phyloP scores from a whole-genome alignment of 2,797 vertebrate genomes.

The Fringilla coelebs region DNA sequence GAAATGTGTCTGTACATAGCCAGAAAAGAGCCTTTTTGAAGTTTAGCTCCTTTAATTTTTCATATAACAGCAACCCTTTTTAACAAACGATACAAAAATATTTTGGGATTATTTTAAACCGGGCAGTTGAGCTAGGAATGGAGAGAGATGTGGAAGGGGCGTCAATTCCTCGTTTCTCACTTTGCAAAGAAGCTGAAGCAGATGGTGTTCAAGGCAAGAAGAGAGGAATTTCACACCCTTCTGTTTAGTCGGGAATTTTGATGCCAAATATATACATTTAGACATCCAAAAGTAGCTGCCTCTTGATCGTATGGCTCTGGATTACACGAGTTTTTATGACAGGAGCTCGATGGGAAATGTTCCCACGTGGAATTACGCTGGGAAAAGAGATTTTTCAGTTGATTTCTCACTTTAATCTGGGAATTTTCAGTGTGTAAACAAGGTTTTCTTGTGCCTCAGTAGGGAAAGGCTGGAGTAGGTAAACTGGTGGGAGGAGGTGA shows the following conservation, averaged over 20 bases:
- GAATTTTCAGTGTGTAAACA: background rate
- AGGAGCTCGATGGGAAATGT: accelerated
- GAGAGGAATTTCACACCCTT: background rate
- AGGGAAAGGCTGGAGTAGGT: background rate
- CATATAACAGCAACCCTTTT: accelerated
- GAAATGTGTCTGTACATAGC: accelerated
- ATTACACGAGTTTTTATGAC: accelerated
- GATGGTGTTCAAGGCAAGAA: background rate
- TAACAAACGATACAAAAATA: background rate
- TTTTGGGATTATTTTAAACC: background rate
- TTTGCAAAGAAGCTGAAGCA: background rate
- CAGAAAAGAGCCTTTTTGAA: background rate
- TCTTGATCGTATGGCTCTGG: background rate
- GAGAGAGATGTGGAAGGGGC: background rate
- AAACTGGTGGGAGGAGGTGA: background rate
- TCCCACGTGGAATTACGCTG: accelerated
- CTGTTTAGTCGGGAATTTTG: background rate
- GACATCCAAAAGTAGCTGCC: background rate
- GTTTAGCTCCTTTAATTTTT: background rate
- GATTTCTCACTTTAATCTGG: background rate
- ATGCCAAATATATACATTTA: background rate
- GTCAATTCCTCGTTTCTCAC: background rate
- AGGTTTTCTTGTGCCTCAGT: background rate
- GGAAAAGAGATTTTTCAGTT: background rate
- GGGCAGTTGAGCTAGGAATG: background rate